Conservation (phyloP, 2,797 vertebrate species). For the Phoeniculus purpureus region DNA sequence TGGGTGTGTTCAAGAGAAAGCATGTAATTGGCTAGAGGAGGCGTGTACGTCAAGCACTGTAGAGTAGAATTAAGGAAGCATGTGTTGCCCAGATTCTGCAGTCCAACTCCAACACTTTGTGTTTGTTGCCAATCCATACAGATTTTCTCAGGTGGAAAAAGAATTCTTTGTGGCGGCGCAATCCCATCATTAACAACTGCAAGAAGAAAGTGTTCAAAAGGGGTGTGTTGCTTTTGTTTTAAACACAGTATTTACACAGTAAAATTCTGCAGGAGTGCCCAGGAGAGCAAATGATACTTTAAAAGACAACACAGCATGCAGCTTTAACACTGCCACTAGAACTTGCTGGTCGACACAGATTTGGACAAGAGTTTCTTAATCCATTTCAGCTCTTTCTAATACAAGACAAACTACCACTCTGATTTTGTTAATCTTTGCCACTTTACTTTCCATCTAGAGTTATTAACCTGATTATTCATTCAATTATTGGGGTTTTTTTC, state of each 20-base stretch:
- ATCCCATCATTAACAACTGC: conserved; percentile 89
- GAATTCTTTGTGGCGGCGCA: conserved; percentile 89
- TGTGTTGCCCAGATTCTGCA: conserved; percentile 96
- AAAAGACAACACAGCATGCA: fast-evolving
- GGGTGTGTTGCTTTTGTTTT: not conserved
- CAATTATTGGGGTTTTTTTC: not conserved
- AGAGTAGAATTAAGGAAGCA: conserved; percentile 96
- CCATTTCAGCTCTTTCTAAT: not conserved
- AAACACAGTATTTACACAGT: not conserved
- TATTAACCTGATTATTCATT: not conserved
- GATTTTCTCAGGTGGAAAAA: conserved; percentile 92
- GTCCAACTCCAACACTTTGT: conserved; percentile 92
- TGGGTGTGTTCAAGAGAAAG: conserved; percentile 94
- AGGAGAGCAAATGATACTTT: not conserved
- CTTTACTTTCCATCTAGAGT: not conserved
- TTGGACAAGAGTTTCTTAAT: not conserved
- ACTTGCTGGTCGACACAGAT: not conserved
- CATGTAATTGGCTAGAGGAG: conserved; percentile 95
- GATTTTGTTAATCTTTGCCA: not conserved
- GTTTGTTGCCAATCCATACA: conserved; percentile 91
- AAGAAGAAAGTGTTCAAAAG: conserved; percentile 41
- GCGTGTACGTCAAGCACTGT: conserved; percentile 95
- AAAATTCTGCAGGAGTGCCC: not conserved
- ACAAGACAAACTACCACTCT: not conserved
- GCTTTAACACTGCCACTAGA: not conserved